Conservation (phyloP, 1,140 invertebrate genomes). For the Papilio helenus region DNA sequence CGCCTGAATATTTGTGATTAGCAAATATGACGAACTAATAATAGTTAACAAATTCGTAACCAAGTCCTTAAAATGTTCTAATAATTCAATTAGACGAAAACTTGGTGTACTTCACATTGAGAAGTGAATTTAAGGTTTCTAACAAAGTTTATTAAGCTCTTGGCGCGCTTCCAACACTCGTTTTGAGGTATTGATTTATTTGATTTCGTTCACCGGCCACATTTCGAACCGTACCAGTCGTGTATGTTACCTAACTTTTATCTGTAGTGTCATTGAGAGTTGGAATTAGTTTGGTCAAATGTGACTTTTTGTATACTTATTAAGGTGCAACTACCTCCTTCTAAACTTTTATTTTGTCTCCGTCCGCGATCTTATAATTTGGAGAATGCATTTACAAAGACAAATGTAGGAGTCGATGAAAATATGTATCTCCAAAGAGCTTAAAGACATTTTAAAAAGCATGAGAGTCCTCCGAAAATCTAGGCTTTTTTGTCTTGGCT, state of each 20-base stretch:
- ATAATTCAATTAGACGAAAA: slow-evolving; percentile 20
- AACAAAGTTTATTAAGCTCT: slow-evolving; percentile 65
- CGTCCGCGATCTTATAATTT: too few species aligned
- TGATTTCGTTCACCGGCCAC: slow-evolving; percentile 51
- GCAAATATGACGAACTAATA: slow-evolving; percentile 4
- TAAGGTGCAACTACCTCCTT: too few species aligned
- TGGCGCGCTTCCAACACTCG: slow-evolving; percentile 55
- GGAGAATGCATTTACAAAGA: too few species aligned
- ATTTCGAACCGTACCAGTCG: slow-evolving; percentile 41
- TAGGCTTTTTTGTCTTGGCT: too few species aligned
- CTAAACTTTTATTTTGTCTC: too few species aligned
- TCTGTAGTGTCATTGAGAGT: not conserved
- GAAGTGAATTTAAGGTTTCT: slow-evolving; percentile 54
- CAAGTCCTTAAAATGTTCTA: not conserved
- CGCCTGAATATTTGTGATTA: not conserved
- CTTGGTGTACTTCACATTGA: slow-evolving; percentile 21
- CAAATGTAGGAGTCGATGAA: too few species aligned
- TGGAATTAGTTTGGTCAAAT: not conserved
- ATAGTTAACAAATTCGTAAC: not conserved
- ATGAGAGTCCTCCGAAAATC: too few species aligned
- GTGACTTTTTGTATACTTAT: too few species aligned
- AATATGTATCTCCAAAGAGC: too few species aligned
- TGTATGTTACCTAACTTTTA: slow-evolving; percentile 20
- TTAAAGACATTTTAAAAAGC: too few species aligned
- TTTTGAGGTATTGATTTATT: slow-evolving; percentile 62